Percentiles rank a stretch among this genome's conserved stretches.
Evolutionary conservation across 2,113 vertebrate species (phyloP).

Genomic region (Melospiza melodia): DNA sequence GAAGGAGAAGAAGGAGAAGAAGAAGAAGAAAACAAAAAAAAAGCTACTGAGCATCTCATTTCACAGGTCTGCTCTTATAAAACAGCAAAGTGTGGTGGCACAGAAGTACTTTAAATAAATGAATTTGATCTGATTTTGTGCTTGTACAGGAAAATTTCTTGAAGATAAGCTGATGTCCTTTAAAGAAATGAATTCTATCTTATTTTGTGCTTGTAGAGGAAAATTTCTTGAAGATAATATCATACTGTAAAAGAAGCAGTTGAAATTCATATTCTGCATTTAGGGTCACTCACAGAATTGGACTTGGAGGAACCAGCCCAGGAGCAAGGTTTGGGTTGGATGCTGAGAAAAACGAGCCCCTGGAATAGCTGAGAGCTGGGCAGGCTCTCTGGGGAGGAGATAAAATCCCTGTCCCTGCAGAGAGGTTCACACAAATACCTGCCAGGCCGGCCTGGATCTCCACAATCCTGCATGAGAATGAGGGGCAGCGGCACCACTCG

Average conservation of each 20-base stretch:
- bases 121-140: too few relatives aligned
- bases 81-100: not conserved
- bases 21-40: not conserved
- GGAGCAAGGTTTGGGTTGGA: not conserved
- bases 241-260: not conserved
- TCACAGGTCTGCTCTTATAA: not conserved
- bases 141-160: too few relatives aligned
- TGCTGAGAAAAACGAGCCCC: not conserved
- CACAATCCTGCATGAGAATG: not conserved
- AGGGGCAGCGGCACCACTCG: rapidly evolving
- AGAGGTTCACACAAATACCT: not conserved
- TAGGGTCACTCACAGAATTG: not conserved
- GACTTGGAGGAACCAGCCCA: not conserved
- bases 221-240: not conserved
- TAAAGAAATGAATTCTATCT: not conserved
- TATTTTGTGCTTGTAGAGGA: too few relatives aligned
- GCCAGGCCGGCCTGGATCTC: not conserved
- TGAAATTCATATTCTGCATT: not conserved
- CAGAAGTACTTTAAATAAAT: not conserved
- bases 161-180: not conserved
- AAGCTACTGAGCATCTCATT: not conserved
- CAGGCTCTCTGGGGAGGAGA: not conserved
- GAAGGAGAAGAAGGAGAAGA: too few relatives aligned
- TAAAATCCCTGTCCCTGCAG: not conserved
- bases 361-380: not conserved